Evolutionary conservation across 2,797 vertebrate species (phyloP).

Genomic region (Myotis vivesi): DNA sequence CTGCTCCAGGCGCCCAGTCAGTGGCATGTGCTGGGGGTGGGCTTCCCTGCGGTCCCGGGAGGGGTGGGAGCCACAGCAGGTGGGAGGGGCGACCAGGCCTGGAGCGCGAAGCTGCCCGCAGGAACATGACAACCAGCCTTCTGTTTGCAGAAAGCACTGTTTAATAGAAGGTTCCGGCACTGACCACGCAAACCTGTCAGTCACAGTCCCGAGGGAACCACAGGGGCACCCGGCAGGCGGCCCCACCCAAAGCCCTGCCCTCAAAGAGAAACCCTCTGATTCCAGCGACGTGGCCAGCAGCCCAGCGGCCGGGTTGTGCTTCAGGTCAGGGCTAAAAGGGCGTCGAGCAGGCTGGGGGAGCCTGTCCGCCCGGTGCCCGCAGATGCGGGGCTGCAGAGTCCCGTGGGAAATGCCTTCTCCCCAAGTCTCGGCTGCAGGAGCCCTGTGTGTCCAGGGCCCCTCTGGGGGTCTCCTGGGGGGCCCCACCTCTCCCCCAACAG

Average conservation of each 20-base stretch:
- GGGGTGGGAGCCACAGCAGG: background rate
- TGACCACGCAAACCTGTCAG: background rate
- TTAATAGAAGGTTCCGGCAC: conserved; percentile 38
- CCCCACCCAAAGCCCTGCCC: background rate
- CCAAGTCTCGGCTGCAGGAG: rapidly evolving
- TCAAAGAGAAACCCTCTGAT: rapidly evolving
- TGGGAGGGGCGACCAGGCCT: background rate
- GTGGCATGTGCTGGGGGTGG: rapidly evolving
- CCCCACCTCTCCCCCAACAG: no score
- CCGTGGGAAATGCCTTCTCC: background rate
- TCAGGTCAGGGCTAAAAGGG: background rate
- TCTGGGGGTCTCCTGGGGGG: rapidly evolving
- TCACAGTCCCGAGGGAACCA: background rate
- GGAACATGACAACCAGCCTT: rapidly evolving
- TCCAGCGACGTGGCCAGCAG: background rate
- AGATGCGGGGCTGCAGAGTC: no score
- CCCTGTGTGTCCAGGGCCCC: rapidly evolving
- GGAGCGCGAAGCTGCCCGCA: rapidly evolving
- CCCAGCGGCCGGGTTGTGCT: conserved; percentile 37
- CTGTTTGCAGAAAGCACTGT: background rate
- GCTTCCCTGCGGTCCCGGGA: background rate
- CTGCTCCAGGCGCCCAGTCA: no score
- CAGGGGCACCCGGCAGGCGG: rapidly evolving
- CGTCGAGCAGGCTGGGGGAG: rapidly evolving
- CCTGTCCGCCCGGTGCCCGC: background rate